These are phyloP conservation scores for Mamestra brassicae DNA, from an alignment of 2,888 invertebrate species.

Conservation along the genomic window DNA sequence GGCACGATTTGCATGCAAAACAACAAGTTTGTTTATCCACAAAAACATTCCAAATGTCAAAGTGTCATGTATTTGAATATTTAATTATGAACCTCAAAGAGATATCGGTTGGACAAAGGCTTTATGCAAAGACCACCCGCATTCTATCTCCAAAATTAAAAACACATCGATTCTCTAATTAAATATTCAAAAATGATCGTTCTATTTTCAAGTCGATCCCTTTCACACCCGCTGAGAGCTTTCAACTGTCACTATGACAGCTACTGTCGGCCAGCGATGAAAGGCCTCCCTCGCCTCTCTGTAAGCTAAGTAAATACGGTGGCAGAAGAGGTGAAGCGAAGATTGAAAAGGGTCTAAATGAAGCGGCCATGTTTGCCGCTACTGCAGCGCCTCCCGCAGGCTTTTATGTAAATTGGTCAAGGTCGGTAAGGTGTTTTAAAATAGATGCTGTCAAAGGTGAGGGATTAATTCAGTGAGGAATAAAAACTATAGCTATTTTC, in stretches of 20 bases:
- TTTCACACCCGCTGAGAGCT: conserved; percentile 74
- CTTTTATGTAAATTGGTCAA: conserved; percentile 79
- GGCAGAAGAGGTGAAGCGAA: conserved; percentile 36
- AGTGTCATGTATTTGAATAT: conserved; percentile 47
- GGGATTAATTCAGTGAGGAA: conserved; percentile 44
- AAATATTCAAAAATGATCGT: conserved; percentile 64
- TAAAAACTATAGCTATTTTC: neutral
- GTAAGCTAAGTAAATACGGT: conserved; percentile 35
- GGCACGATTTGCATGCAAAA: conserved; percentile 53
- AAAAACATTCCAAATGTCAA: conserved; percentile 54
- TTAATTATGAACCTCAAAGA: conserved; percentile 41
- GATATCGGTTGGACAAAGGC: conserved; percentile 35
- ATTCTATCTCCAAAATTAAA: conserved; percentile 54
- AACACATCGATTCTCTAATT: conserved; percentile 58
- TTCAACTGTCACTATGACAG: conserved; percentile 79
- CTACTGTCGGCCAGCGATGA: conserved; percentile 66
- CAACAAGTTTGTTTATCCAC: conserved; percentile 48
- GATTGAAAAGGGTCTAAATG: conserved; percentile 65
- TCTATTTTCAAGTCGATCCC: conserved; percentile 65
- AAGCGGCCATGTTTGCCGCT: conserved; percentile 68
- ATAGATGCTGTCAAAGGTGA: conserved; percentile 61
- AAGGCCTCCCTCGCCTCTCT: conserved; percentile 50
- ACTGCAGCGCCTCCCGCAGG: conserved; percentile 79
- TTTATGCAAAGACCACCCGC: conserved; percentile 35
- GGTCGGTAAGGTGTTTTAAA: conserved; percentile 71